Evolutionary conservation across 1,140 invertebrate species (phyloP), one percentile per base, ranked within the genome.

Genomic region (Zaprionus gabonicus): DNA sequence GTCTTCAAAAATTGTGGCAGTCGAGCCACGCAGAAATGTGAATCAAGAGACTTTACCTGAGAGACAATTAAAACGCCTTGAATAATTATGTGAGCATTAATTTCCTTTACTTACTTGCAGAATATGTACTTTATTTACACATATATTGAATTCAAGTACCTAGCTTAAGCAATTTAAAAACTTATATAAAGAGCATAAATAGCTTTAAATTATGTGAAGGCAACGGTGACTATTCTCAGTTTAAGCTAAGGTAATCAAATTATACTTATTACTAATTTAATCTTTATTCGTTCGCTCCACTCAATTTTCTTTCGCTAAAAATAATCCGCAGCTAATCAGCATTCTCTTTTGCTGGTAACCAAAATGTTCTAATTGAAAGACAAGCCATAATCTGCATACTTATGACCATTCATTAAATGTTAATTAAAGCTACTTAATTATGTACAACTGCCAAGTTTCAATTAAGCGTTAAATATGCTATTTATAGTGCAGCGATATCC

Each of bases 381-480:
- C 20, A 55, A 34, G 63, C 12, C 20, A 41, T 57, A 56, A 56
- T 44, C 28, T 25, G 51, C 28, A 71, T 56, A 64, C 51, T 64
- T 64, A 65, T 46, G 49, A 20, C 34, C 55, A 23, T 53, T 59
- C 34, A 53, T 62, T 56, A 62, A 56, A 31, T 31, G 57, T 20
- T 27, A 56, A 69, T 74, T 49, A 70, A 44, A 41, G 34, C n/a
- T 4, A 36, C 64, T 60, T 68, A 55, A 60, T 73, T 71, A 49
- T 46, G 27, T 25, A 36, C 28, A 36, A 23, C 34, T 57, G 6
- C 7, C 20, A 59, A 65, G 55, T 53, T 76, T 76, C 55, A 76
- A 71, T 74, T 64, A 62, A 53, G 59, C 51, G 59, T 74, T n/a
- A 59, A 70, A 17, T 64, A 34, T 25, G 51, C 63, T 58, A 63